Evolutionary conservation across 2,113 vertebrate genomes (phyloP).

Genomic region (Aythya baeri): DNA sequence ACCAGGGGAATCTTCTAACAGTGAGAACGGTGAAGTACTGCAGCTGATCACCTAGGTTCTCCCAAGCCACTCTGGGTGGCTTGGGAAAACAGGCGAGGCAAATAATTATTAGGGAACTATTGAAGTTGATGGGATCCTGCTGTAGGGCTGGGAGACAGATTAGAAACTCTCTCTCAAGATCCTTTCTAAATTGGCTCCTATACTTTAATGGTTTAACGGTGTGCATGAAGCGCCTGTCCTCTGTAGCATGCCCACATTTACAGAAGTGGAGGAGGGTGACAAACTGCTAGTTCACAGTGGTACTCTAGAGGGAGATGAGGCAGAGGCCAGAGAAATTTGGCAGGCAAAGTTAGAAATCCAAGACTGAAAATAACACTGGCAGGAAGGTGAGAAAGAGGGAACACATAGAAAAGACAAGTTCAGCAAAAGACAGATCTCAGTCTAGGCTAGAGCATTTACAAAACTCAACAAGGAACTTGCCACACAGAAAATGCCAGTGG

Average conservation of each 20-base stretch:
- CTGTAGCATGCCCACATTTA: neutral
- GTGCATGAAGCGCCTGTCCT: neutral
- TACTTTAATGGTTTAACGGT: neutral
- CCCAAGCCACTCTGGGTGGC: neutral
- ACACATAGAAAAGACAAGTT: neutral
- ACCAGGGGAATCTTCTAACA: neutral
- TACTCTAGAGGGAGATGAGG: neutral
- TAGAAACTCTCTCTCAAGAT: neutral
- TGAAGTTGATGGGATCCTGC: neutral
- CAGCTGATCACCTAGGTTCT: neutral
- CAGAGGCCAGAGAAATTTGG: neutral
- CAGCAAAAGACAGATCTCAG: rapidly evolving
- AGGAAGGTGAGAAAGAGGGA: neutral
- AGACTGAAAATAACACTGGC: neutral
- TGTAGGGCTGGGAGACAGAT: neutral
- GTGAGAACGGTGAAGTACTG: neutral
- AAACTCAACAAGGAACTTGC: neutral
- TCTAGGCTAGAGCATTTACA: neutral
- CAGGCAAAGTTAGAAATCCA: neutral
- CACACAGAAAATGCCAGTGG: neutral
- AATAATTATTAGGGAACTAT: neutral
- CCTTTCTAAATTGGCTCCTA: neutral
- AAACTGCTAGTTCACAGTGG: neutral
- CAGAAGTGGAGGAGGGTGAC: neutral
- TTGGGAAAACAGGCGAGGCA: neutral